Evolutionary conservation across 2,113 vertebrate genomes (phyloP), one percentile per base, ranked within the genome.

Genomic region (Lophura nycthemera): DNA sequence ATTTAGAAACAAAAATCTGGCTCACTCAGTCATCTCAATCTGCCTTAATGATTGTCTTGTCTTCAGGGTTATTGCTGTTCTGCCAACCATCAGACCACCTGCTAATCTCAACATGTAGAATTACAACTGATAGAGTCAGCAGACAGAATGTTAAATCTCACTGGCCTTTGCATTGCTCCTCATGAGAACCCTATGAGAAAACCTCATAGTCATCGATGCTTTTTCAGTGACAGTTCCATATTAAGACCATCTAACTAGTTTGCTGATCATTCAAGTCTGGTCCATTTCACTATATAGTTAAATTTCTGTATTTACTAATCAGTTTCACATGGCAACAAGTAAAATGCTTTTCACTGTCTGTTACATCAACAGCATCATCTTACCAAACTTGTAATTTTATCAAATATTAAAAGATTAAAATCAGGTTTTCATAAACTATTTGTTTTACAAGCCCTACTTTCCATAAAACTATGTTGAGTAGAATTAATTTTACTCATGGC

Each of bases 401-500:
- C n/a, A 77, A 60, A 90, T 78, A 80, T 38, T 77, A 74, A 88
- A 90, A 93, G 3, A 84, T 17, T 65, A 82, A 93, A 95, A 90
- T 78, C 8, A 61, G 60, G 15, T 32, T 90, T 92, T 81, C 56
- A 29, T 52, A 52, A 78, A 47, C 65, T 3, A 76, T 75, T 84
- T 75, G 20, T 88, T 96, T 82, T 72, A 82, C 36, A 96, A 93
- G 86, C 9, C 81, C 38, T 84, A 82, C 63, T 82, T 93, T 75
- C 77, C 73, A 89, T 54, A 84, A 88, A 93, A 84, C 70, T 78
- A 61, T 69, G 66, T 27, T 70, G 70, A 92, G 59, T 27, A 72
- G 73, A 95, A 93, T 92, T 82, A 89, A 90, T 96, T 93, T 88
- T 81, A 86, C 48, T 90, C 57, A 60, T 45, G 30, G 65, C 48